These are phyloP conservation scores for Notamacropus eugenii DNA, from an alignment of 2,797 vertebrate species.

Conservation along the genomic window DNA sequence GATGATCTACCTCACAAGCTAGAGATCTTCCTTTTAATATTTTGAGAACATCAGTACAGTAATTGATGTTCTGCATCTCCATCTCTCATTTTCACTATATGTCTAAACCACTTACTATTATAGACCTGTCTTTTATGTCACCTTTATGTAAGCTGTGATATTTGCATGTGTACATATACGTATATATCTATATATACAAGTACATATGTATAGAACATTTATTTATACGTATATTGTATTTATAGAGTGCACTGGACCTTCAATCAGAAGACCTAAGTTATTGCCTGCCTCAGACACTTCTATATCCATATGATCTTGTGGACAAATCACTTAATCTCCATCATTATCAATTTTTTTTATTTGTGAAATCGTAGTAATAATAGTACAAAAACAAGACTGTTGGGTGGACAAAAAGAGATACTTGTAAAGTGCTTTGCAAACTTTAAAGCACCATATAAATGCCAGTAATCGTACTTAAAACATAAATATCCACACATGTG, in stretches of 20 bases:
- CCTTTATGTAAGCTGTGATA: neutral
- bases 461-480: neutral
- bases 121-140: neutral
- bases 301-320: neutral
- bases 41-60: neutral
- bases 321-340: neutral
- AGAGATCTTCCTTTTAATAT: neutral
- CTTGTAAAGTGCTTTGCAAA: neutral
- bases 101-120: neutral
- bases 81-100: neutral
- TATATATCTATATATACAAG: no score
- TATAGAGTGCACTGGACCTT: no score
- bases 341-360: neutral
- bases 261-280: neutral
- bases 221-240: no score
- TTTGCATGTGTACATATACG: neutral
- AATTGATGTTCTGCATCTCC: neutral
- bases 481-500: neutral
- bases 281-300: neutral
- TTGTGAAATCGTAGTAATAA: neutral
- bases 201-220: no score
- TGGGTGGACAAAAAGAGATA: neutral
- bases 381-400: neutral
- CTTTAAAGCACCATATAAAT: neutral
- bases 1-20: neutral